Evolutionary conservation across 1,140 invertebrate genomes (phyloP).

Genomic region (Heliconius hewitsoni): DNA sequence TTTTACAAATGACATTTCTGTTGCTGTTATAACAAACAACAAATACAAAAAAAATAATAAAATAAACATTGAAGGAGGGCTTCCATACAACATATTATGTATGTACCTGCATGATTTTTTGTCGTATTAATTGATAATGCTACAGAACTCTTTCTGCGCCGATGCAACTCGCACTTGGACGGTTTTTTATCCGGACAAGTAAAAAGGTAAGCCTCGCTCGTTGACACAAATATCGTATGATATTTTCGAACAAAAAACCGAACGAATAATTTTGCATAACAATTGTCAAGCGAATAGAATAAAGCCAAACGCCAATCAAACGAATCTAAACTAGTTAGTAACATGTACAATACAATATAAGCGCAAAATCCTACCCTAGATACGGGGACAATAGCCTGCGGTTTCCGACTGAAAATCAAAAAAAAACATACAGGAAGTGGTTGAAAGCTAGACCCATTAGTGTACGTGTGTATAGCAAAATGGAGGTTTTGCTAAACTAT

Average conservation of each 20-base stretch:
- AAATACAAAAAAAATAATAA: too few relatives aligned
- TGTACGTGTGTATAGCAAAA: slow-evolving; percentile 17
- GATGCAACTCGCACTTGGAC: not conserved
- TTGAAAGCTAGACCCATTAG: slow-evolving; percentile 38
- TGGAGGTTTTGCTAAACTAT: slow-evolving; percentile 2
- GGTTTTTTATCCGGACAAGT: not conserved
- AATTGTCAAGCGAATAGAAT: slow-evolving; percentile 31
- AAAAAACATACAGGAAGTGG: slow-evolving; percentile 34
- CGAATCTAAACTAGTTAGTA: slow-evolving; percentile 44
- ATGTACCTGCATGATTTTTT: too few relatives aligned
- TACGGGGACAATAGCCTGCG: slow-evolving; percentile 47
- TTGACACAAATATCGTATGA: not conserved
- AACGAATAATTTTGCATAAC: slow-evolving; percentile 8
- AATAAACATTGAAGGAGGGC: too few relatives aligned
- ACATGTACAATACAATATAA: slow-evolving; percentile 41
- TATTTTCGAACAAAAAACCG: not conserved
- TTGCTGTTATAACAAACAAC: too few relatives aligned
- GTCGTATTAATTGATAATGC: too few relatives aligned
- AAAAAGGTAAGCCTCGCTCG: not conserved
- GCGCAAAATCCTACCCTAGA: slow-evolving; percentile 48
- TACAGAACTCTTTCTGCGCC: too few relatives aligned
- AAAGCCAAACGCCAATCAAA: slow-evolving; percentile 45
- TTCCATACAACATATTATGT: too few relatives aligned
- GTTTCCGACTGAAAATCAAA: slow-evolving; percentile 42
- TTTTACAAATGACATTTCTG: too few relatives aligned